These are phyloP conservation scores for Pteronotus mesoamericanus DNA, from an alignment of 2,797 vertebrate species.

Conservation along the genomic window DNA sequence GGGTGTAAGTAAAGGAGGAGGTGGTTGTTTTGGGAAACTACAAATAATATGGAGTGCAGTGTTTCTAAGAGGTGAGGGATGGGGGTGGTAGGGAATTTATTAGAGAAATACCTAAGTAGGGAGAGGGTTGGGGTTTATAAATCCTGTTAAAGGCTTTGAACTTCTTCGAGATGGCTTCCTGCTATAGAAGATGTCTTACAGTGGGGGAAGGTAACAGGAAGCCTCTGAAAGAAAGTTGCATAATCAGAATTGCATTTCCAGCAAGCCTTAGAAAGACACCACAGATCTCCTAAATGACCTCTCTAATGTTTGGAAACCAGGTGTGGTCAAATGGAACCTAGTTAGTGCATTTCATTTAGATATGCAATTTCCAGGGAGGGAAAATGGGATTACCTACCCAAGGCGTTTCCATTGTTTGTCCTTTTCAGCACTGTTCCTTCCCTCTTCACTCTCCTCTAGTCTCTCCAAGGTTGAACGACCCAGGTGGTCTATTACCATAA, in stretches of 20 bases:
- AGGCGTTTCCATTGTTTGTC: not conserved
- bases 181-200: not conserved
- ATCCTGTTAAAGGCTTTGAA: not conserved
- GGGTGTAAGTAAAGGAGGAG: not conserved
- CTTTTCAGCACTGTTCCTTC: not conserved
- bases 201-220: not conserved
- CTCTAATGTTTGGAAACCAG: not conserved
- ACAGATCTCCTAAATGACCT: not conserved
- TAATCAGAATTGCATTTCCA: not conserved
- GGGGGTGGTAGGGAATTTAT: not conserved
- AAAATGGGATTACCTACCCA: not conserved
- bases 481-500: not conserved
- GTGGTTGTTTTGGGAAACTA: not conserved
- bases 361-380: not conserved
- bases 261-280: not conserved
- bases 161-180: not conserved
- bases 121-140: not conserved
- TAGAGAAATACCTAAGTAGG: not conserved
- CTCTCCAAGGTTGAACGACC: not conserved
- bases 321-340: not conserved
- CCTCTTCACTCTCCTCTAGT: not conserved
- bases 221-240: not conserved
- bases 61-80: not conserved
- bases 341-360: not conserved
- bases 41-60: not conserved